Conservation (phyloP, 2,113 vertebrate genomes). For the Odobenus rosmarus region DNA sequence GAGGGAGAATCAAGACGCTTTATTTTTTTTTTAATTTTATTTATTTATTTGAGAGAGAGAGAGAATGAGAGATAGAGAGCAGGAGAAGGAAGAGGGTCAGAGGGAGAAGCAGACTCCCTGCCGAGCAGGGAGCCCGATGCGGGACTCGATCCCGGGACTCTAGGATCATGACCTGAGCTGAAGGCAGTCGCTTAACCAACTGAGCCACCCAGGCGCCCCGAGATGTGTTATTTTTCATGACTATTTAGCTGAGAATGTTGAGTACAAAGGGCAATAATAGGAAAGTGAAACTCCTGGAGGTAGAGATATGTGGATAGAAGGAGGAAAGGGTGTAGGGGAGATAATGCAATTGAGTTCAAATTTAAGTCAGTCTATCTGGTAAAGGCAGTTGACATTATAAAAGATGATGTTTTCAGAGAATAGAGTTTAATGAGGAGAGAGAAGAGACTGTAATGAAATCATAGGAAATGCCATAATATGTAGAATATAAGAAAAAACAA, state of each 20-base stretch:
- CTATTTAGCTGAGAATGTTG: neutral
- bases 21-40: neutral
- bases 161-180: too few relatives aligned
- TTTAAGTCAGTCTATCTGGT: neutral
- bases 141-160: too few relatives aligned
- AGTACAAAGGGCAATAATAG: accelerated
- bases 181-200: too few relatives aligned
- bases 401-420: neutral
- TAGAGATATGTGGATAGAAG: neutral
- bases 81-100: too few relatives aligned
- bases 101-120: too few relatives aligned
- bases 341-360: neutral
- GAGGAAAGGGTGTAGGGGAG: accelerated
- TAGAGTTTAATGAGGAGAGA: neutral
- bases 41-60: too few relatives aligned
- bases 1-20: neutral
- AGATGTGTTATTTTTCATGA: neutral
- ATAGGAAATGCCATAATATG: neutral
- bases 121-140: too few relatives aligned
- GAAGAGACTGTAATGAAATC: neutral
- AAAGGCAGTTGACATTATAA: neutral
- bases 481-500: neutral
- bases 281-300: neutral
- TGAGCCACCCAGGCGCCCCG: too few relatives aligned
- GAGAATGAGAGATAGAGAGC: too few relatives aligned